Evolutionary conservation across 2,113 vertebrate species (phyloP).

Genomic region (Furnarius figulus): DNA sequence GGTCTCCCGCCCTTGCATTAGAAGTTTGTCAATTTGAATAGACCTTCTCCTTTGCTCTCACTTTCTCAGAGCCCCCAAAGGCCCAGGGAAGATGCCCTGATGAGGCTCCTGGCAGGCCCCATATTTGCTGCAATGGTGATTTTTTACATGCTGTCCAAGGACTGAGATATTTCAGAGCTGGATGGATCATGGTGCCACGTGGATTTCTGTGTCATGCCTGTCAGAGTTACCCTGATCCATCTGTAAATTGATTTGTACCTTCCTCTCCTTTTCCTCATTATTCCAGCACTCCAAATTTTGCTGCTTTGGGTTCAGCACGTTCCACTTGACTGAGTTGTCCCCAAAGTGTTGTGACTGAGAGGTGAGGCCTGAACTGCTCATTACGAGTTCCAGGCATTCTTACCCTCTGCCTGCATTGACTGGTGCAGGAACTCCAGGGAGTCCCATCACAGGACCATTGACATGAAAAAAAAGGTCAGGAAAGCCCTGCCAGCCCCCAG

Average conservation of each 20-base stretch:
- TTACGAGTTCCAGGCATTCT: not conserved
- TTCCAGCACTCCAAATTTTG: not conserved
- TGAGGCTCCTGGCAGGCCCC: not conserved
- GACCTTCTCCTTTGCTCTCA: not conserved
- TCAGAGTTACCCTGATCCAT: not conserved
- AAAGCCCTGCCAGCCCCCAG: too few species aligned
- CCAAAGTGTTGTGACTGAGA: not conserved
- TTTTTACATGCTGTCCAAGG: not conserved
- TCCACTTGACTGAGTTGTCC: not conserved
- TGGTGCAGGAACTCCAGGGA: not conserved
- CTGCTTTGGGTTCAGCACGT: not conserved
- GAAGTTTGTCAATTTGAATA: not conserved
- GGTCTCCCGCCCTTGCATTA: not conserved
- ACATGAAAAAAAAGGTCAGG: not conserved
- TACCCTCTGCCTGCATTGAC: not conserved
- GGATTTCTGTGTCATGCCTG: not conserved
- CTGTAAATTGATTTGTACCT: not conserved
- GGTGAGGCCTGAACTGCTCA: not conserved
- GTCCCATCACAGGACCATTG: not conserved
- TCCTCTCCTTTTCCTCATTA: not conserved
- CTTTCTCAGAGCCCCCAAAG: not conserved
- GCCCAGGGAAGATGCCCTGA: not conserved
- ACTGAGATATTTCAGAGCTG: not conserved
- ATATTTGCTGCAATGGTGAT: not conserved
- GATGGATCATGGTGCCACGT: not conserved